Base-by-base conservation (phyloP, 2,797 vertebrate species). In the Brachyalestes nurse region DNA sequence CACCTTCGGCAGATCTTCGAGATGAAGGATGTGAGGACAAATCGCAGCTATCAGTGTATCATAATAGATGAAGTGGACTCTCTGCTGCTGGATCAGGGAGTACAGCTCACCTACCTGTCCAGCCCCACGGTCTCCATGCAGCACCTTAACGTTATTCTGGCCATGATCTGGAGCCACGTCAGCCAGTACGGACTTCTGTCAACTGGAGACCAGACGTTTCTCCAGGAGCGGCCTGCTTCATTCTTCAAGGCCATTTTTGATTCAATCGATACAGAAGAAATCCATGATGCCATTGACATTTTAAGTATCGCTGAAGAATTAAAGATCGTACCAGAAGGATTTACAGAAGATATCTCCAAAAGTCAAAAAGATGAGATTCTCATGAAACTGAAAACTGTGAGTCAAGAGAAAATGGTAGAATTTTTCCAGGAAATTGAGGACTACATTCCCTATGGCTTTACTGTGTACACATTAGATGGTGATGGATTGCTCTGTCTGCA, bases 41-140 rank as follows among this genome's bases (percentile, higher is more conserved):
- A 85, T 47, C 88, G 88, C 10, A 51, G 67, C 16, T 90, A 72
- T 80, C 70, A 89, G 77, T 90, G 89, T 75, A 78, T 89, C 71
- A 84, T 85, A 6, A 82, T 89, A 0, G 89, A 90, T 82, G 89
- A 90, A 64, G 89, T 90, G 78, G 88, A 90, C 60, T 91, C 88
- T 0, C 81, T 90, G 49, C 72, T 90, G 74, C 57, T 91, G 38
- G 90, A 90, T 78, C 80, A 88, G 13, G 90, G 88, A 66, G 86
- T 90, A 65, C 86, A 90, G 78, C 28, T 90, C 40, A 90, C 86
- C 34, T 91, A 91, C 73, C 84, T 91, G 28, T 88, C 89, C 83
- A 86, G 84, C 40, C 78, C 83, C 62, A 87, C 88, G 84, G 76
- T 83, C 6, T 82, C 83, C 78, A 89, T 90, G 87, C 76, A 89